Conservation (phyloP, 2,113 vertebrate species). For the Takifugu flavidus region DNA sequence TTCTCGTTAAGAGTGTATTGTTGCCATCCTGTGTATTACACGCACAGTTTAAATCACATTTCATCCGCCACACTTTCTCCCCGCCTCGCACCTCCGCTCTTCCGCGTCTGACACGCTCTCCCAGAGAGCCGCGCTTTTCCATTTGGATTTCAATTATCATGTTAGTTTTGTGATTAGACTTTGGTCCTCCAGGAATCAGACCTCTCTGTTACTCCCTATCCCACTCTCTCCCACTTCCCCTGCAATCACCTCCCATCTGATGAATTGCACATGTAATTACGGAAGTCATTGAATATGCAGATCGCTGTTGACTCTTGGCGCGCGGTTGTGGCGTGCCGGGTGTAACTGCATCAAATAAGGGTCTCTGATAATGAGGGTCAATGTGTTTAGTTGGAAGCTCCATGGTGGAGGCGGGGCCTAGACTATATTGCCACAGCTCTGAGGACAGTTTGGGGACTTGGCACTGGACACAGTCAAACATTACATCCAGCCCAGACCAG, state of each 20-base stretch:
- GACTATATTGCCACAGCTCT: constrained; percentile 38
- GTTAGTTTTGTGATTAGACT: constrained; percentile 83
- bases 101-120: constrained; percentile 61
- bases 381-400: constrained; percentile 26
- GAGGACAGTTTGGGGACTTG: constrained; percentile 23
- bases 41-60: constrained; percentile 27
- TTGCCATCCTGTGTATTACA: constrained; percentile 7
- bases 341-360: constrained; percentile 75
- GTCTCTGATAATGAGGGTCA: constrained; percentile 69
- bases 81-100: constrained; percentile 39
- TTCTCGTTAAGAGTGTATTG: constrained; percentile 10
- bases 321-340: constrained; percentile 72
- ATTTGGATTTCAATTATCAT: constrained; percentile 83
- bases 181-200: constrained; percentile 79
- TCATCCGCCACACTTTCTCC: constrained; percentile 15
- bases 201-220: constrained; percentile 70
- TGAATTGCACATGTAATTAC: constrained; percentile 82
- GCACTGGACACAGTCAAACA: constrained; percentile 7
- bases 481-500: neutral
- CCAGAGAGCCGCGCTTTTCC: constrained; percentile 72
- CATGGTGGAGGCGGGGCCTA: too few relatives aligned
- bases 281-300: constrained; percentile 83
- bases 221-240: constrained; percentile 73
- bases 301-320: constrained; percentile 76
- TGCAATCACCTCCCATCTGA: constrained; percentile 83